Conservation (phyloP, 2,113 vertebrate genomes). For the Salvelinus fontinalis region DNA sequence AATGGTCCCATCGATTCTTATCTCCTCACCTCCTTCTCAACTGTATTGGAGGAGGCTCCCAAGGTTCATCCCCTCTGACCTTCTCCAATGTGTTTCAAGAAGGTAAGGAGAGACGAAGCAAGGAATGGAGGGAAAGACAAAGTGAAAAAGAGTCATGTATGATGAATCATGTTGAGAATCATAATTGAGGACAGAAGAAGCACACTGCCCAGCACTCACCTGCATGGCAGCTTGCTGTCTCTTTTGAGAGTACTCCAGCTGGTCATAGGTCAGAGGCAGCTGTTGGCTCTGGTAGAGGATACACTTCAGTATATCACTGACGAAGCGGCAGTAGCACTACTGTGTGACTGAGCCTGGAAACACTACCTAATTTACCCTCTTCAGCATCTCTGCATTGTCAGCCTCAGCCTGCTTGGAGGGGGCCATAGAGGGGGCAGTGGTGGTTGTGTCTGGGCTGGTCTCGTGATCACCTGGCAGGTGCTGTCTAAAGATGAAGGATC, state of each 20-base stretch:
- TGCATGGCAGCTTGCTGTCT: constrained; percentile 32
- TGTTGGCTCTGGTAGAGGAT: constrained; percentile 92
- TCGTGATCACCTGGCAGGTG: constrained; percentile 4
- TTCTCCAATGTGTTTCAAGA: too few relatives aligned
- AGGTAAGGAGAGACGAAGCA: too few relatives aligned
- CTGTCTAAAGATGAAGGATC: constrained; percentile 16
- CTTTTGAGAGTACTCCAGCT: constrained; percentile 82
- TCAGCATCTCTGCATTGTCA: constrained; percentile 51
- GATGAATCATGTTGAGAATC: too few relatives aligned
- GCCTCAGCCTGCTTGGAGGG: constrained; percentile 24
- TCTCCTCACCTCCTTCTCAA: too few relatives aligned
- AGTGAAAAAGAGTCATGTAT: too few relatives aligned
- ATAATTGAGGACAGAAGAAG: too few relatives aligned
- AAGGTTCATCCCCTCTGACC: too few relatives aligned
- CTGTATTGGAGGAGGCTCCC: too few relatives aligned
- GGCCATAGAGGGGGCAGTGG: background rate
- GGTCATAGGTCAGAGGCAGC: constrained; percentile 91
- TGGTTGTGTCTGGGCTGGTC: background rate
- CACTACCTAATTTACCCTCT: constrained; percentile 71
- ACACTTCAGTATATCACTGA: constrained; percentile 91
- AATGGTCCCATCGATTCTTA: too few relatives aligned
- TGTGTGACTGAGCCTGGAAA: constrained; percentile 84
- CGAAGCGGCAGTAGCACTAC: constrained; percentile 85
- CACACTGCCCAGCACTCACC: background rate
- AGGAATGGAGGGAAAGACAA: too few relatives aligned